Evolutionary conservation across 2,888 invertebrate species (phyloP).

Genomic region (Drosophila birchii): DNA sequence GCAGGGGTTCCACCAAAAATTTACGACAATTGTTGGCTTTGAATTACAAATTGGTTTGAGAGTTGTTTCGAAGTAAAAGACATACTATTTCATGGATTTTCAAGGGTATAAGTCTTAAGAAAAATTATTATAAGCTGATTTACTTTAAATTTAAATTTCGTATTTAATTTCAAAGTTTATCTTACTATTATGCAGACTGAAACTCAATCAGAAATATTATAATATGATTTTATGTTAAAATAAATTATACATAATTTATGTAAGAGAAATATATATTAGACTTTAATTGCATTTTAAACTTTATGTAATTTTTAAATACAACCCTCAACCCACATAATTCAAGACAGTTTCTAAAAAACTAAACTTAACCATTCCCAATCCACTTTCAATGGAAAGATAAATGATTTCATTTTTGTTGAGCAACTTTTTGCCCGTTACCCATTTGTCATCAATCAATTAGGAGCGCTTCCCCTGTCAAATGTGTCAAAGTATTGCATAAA

Average conservation of each 20-base stretch:
- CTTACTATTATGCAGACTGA: too few species aligned
- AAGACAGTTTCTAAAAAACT: not conserved
- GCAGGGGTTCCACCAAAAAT: not conserved
- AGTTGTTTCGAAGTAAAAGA: not conserved
- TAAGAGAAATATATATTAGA: too few species aligned
- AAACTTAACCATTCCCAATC: not conserved
- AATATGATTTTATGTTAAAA: too few species aligned
- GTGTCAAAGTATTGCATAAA: constrained; percentile 49
- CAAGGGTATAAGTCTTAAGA: not conserved
- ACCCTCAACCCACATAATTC: not conserved
- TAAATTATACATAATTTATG: too few species aligned
- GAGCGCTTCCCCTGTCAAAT: constrained; percentile 38
- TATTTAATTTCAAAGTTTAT: too few species aligned
- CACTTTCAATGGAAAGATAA: constrained; percentile 20
- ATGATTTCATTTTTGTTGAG: constrained; percentile 24
- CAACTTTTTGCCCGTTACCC: constrained; percentile 13
- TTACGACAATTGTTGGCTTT: constrained; percentile 6
- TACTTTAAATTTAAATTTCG: too few species aligned
- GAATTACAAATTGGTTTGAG: not conserved
- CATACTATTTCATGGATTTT: not conserved
- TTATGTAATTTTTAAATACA: not conserved
- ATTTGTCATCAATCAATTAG: constrained; percentile 53
- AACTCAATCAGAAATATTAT: too few species aligned
- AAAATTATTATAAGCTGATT: not conserved
- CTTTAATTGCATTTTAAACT: not conserved